Percentiles rank a stretch among this genome's conserved stretches.
These are phyloP conservation scores for Hippopotamus amphibius DNA, from an alignment of 2,113 vertebrate genomes.

Conservation along the genomic window DNA sequence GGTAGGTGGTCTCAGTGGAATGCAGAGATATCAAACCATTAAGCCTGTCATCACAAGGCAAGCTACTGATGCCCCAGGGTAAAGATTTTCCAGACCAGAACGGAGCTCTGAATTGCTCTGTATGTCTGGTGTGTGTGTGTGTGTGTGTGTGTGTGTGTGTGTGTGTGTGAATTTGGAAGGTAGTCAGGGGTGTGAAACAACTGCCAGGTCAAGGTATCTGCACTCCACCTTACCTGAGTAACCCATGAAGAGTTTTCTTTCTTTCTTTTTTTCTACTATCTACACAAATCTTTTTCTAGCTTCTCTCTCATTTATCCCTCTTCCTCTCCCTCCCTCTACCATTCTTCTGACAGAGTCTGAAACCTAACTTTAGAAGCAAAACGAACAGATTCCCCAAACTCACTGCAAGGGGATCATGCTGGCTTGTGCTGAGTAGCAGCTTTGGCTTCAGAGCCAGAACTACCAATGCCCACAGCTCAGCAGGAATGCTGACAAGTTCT, in stretches of 20 bases:
- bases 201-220: neutral
- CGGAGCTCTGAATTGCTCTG: neutral
- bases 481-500: fast-evolving
- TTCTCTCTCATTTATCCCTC: neutral
- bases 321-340: neutral
- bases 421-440: neutral
- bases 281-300: neutral
- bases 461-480: fast-evolving
- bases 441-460: neutral
- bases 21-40: constrained; percentile 14
- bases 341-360: neutral
- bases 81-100: constrained; percentile 59
- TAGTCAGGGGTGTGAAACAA: neutral
- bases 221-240: neutral
- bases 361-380: constrained; percentile 22
- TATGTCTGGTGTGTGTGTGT: neutral
- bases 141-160: neutral
- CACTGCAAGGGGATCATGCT: neutral
- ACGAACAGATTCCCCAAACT: neutral
- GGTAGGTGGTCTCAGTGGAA: constrained; percentile 57
- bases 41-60: constrained; percentile 26
- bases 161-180: neutral
- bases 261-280: neutral
- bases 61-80: neutral
- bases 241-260: neutral